Conservation (phyloP, 2,113 vertebrate genomes). For the Chloropsis hardwickii region DNA sequence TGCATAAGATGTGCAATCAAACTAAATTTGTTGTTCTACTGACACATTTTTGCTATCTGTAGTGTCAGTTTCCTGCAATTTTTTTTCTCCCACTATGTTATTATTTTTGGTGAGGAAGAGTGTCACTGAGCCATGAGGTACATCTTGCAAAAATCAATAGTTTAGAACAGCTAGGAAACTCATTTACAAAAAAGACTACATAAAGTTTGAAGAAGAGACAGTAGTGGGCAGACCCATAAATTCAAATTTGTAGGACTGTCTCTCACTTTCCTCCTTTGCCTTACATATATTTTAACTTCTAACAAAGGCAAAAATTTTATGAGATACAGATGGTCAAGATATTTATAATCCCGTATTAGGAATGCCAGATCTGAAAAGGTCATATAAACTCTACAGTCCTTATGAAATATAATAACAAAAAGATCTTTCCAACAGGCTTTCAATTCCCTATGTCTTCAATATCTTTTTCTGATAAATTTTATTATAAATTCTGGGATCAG, state of each 20-base stretch:
- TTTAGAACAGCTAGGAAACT: conserved; percentile 11
- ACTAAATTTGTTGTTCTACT: conserved; percentile 43
- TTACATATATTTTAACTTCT: neutral
- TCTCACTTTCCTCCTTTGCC: neutral
- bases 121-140: neutral
- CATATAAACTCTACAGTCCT: neutral
- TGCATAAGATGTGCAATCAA: conserved; percentile 45
- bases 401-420: neutral
- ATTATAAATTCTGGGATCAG: neutral
- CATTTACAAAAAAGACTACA: neutral
- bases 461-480: neutral
- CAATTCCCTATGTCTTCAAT: neutral
- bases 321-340: neutral
- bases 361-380: neutral
- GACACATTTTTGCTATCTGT: conserved; percentile 14
- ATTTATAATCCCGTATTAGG: neutral
- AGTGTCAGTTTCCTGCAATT: conserved; percentile 32
- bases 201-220: neutral
- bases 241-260: neutral
- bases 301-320: neutral
- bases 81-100: neutral
- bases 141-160: neutral
- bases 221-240: neutral
- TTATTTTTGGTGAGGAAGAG: conserved; percentile 23
- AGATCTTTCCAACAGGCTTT: neutral